Evolutionary conservation across 2,113 vertebrate genomes (phyloP), one percentile per base, ranked within the genome.

Genomic region (Cnemophilus loriae): DNA sequence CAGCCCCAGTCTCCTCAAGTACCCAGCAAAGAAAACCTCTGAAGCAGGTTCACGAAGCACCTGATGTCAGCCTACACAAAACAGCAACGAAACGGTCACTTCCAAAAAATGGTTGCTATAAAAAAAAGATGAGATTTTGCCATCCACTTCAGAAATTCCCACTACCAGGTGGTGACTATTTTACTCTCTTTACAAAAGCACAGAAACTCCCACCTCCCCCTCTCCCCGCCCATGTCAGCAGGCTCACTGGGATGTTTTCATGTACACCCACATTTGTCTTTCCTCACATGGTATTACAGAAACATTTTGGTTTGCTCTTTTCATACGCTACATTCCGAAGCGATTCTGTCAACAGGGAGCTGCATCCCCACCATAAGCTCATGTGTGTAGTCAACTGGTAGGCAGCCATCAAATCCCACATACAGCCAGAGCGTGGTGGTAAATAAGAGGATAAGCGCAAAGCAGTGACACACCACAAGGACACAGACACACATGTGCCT

Each of bases 231-330:
- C 3, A 0, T 46, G 86, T 90, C 92, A 64, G 86, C 76, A 89
- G 73, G 30, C 92, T 86, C 0, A 0, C 83, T 65, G 65, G 76
- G 67, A 44, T 90, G 92, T 90, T 96, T 93, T 90, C 80, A 57
- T 68, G 39, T 73, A 90, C 92, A 90, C 88, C 96, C 85, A 95
- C 96, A 69, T 94, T 93, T 90, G 63, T 90, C 92, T 96, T 85
- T 86, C 88, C 64, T 52, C 10, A 5, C 84, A 85, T 56, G 39
- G 19, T 67, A 75, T 60, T 88, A 84, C 63, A 93, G 80, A 92
- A 93, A 89, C 77, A 84, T 78, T 89, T 87, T 0, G 0, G 26
- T 92, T 94, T 94, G 89, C 91, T 96, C 90, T 95, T 96, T 94
- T 96, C 73, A 26, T 56, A 56, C 0, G 0, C 64, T 65, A 13